Evolutionary conservation across 2,888 invertebrate genomes (phyloP).

Genomic region (Balanococcus diminutus): DNA sequence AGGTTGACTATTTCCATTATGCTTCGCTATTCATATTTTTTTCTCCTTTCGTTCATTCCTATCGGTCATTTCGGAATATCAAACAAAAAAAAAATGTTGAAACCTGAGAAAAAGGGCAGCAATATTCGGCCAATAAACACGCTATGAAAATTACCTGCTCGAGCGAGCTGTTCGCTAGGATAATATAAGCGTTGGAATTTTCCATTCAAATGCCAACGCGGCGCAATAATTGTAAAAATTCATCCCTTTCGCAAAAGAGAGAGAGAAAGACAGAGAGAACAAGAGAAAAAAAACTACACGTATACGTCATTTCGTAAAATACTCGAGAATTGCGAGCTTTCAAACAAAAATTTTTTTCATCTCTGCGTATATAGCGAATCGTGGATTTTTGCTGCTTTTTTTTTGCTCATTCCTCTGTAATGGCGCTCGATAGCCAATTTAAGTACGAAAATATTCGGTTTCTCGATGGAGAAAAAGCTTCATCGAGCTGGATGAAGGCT

Average conservation of each 20-base stretch:
- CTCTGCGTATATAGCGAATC: neutral
- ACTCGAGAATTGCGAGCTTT: neutral
- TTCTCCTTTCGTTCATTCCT: too few species aligned
- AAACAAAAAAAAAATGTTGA: too few species aligned
- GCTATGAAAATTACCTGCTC: neutral
- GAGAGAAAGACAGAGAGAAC: too few species aligned
- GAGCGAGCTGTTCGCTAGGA: too few species aligned
- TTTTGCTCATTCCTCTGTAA: neutral
- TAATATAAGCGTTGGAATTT: neutral
- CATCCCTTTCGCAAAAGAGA: neutral
- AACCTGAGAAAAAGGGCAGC: too few species aligned
- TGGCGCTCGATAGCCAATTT: constrained; percentile 21
- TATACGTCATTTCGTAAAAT: neutral
- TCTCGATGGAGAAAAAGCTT: neutral
- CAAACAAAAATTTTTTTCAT: neutral
- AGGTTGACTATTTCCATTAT: too few species aligned
- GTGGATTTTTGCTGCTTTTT: neutral
- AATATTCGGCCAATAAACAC: too few species aligned
- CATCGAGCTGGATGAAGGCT: neutral
- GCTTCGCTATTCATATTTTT: too few species aligned
- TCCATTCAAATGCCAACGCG: neutral
- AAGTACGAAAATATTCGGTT: neutral
- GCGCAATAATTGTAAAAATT: neutral
- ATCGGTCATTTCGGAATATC: too few species aligned
- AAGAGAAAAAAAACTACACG: neutral